These are phyloP conservation scores for Diadumene lineata DNA, from an alignment of 92 coral and sea anemone genomes.

Conservation along the genomic window DNA sequence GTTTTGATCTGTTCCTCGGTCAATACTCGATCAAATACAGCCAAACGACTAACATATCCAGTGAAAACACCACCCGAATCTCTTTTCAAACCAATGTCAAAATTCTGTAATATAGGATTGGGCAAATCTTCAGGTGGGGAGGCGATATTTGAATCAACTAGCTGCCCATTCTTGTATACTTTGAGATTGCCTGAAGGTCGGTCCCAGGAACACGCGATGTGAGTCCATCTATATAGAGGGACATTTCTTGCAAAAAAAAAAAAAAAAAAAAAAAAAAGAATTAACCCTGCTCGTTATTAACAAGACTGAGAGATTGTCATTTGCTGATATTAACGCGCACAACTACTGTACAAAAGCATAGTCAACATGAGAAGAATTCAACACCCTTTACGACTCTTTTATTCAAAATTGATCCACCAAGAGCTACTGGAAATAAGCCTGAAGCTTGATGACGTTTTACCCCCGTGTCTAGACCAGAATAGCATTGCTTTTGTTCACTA, in stretches of 20 bases:
- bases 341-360: too few species aligned
- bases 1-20: conserved; percentile 1
- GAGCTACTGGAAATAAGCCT: too few species aligned
- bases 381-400: too few species aligned
- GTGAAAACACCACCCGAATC: neutral
- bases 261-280: neutral
- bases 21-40: conserved; percentile 14
- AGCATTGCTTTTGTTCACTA: too few species aligned
- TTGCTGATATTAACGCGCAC: neutral
- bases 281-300: neutral
- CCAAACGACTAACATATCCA: neutral
- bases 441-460: too few species aligned
- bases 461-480: too few species aligned
- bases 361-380: too few species aligned
- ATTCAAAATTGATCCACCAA: too few species aligned
- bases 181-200: conserved; percentile 6
- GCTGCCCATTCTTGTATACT: conserved; percentile 3
- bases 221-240: conserved; percentile 4
- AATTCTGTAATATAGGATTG: neutral
- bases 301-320: neutral
- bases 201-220: conserved; percentile 11
- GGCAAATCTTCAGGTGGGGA: neutral
- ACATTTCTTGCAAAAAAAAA: neutral
- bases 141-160: neutral
- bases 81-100: conserved; percentile 12